Percentiles rank a stretch among this genome's conserved stretches.
Evolutionary conservation across 2,113 vertebrate species (phyloP).

Genomic region (Cochlearius cochlearius): DNA sequence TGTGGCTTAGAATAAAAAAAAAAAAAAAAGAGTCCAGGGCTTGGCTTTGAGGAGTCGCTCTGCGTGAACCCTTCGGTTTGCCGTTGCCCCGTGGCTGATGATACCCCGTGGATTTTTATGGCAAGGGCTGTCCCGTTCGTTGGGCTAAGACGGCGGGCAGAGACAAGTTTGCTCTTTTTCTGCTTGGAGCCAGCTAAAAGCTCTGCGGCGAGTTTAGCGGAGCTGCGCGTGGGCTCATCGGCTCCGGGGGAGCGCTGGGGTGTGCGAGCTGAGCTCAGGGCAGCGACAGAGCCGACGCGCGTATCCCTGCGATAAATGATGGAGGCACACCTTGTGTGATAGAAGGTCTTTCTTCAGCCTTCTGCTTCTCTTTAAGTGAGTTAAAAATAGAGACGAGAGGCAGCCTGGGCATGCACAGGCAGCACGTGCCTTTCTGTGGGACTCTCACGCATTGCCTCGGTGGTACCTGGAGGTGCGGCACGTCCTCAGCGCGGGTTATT

Average conservation of each 20-base stretch:
- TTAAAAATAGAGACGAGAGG: background rate
- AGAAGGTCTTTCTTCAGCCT: background rate
- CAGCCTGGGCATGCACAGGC: background rate
- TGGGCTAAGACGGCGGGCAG: background rate
- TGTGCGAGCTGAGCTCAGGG: background rate
- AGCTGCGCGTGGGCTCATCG: accelerated
- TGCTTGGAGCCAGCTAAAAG: background rate
- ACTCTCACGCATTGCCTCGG: accelerated
- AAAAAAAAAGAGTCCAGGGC: background rate
- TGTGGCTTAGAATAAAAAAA: background rate
- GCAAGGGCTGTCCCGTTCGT: background rate
- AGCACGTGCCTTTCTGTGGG: background rate
- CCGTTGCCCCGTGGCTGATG: background rate
- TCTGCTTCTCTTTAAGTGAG: background rate
- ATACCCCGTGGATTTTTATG: accelerated
- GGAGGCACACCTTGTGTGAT: background rate
- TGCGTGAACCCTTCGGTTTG: background rate
- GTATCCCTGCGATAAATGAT: accelerated
- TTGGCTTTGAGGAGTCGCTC: background rate
- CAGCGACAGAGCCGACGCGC: background rate
- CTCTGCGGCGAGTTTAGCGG: background rate
- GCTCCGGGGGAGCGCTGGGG: background rate
- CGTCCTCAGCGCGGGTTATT: background rate
- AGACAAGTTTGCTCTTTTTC: background rate
- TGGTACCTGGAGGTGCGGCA: background rate